These are phyloP conservation scores for Gymnopithys bicolor DNA, from an alignment of 2,797 vertebrate species.

Conservation along the genomic window DNA sequence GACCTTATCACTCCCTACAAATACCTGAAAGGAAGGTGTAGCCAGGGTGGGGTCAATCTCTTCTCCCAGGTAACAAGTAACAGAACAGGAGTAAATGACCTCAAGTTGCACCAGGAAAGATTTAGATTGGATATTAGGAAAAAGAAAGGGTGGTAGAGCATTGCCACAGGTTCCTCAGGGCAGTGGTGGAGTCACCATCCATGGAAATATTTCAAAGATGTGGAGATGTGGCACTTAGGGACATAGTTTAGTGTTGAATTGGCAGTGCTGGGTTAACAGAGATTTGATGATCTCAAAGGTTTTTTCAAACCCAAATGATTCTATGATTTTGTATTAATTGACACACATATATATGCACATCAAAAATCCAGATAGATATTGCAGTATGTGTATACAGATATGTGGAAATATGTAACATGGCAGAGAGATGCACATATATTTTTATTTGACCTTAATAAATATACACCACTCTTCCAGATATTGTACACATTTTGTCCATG, in stretches of 20 bases:
- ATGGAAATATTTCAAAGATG: background rate
- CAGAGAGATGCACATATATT: background rate
- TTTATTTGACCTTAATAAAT: background rate
- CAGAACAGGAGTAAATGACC: background rate
- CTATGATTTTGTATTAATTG: background rate
- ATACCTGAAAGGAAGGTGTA: background rate
- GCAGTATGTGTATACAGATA: background rate
- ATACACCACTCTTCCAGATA: background rate
- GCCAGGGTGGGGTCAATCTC: background rate
- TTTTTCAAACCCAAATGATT: background rate
- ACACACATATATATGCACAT: background rate
- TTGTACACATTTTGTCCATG: background rate
- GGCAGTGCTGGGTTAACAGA: background rate
- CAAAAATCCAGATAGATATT: background rate
- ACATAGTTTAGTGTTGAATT: background rate
- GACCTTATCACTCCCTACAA: background rate
- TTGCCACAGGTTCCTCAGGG: background rate
- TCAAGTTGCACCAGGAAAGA: background rate
- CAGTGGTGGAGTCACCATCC: background rate
- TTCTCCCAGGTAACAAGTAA: rapidly evolving
- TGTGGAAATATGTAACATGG: background rate
- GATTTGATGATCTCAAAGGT: background rate
- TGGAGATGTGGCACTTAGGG: background rate
- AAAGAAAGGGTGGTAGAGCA: background rate
- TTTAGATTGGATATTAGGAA: background rate